Conservation (phyloP, 2,797 vertebrate species). For the Sciurus carolinensis region DNA sequence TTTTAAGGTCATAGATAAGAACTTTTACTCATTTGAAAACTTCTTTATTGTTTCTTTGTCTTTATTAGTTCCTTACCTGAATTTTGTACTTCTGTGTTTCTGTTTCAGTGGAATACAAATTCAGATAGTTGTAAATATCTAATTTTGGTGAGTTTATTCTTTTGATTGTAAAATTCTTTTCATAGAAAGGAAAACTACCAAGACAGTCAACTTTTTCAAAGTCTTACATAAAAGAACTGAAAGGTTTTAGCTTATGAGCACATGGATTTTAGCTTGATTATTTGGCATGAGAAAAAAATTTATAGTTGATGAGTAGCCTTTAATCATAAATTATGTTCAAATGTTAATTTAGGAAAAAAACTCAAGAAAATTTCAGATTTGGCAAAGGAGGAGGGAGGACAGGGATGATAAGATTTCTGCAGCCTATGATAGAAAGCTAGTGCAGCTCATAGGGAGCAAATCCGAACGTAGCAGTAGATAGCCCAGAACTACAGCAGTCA, state of each 20-base stretch:
- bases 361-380: conserved; percentile 89
- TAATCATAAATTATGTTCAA: conserved; percentile 73
- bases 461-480: conserved; percentile 88
- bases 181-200: conserved; percentile 70
- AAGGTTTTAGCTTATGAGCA: conserved; percentile 13
- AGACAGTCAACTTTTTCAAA: conserved; percentile 72
- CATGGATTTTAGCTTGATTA: conserved; percentile 21
- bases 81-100: conserved; percentile 83
- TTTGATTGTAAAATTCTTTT: conserved; percentile 47
- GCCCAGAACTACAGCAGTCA: conserved; percentile 88
- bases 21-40: conserved; percentile 91
- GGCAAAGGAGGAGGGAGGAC: conserved; percentile 82
- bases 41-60: conserved; percentile 89
- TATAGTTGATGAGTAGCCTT: conserved; percentile 68
- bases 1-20: conserved; percentile 92
- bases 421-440: conserved; percentile 87
- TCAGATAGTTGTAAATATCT: conserved; percentile 88
- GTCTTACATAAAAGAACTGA: conserved; percentile 74
- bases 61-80: conserved; percentile 87
- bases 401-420: conserved; percentile 88
- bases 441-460: conserved; percentile 90
- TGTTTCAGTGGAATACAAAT: conserved; percentile 87
- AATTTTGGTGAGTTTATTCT: conserved; percentile 89
- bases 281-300: conserved; percentile 78
- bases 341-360: conserved; percentile 78